Evolutionary conservation across 2,888 invertebrate genomes (phyloP).

Genomic region (Horisme vitalbata): DNA sequence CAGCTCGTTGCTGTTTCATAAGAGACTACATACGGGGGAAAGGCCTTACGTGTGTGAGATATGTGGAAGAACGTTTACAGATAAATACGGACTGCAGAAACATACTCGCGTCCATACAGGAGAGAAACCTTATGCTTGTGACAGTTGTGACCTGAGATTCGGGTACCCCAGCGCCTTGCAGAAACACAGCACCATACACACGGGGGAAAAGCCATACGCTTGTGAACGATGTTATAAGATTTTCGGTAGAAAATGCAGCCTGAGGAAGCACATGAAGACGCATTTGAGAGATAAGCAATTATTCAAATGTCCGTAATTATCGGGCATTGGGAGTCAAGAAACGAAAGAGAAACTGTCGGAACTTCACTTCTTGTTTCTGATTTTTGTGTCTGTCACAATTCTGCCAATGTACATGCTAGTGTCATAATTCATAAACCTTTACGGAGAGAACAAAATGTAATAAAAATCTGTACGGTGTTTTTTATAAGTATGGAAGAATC

Average conservation of each 20-base stretch:
- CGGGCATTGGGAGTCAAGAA: no score
- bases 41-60: constrained; percentile 6
- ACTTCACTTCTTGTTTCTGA: no score
- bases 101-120: not conserved
- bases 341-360: no score
- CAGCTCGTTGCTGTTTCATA: constrained; percentile 1
- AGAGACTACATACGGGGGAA: not conserved
- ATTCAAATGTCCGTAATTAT: no score
- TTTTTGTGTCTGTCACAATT: no score
- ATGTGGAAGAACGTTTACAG: constrained; percentile 9
- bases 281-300: not conserved
- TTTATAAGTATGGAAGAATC: no score
- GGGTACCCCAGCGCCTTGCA: not conserved
- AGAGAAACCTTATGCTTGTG: not conserved
- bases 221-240: not conserved
- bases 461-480: no score
- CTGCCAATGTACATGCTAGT: no score
- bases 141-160: not conserved
- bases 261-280: not conserved
- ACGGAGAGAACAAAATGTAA: no score
- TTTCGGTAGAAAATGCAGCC: not conserved
- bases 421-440: no score
- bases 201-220: not conserved
- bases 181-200: not conserved
- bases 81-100: constrained; percentile 5